Evolutionary conservation across 2,888 invertebrate species (phyloP).

Genomic region (Halictus ligatus): DNA sequence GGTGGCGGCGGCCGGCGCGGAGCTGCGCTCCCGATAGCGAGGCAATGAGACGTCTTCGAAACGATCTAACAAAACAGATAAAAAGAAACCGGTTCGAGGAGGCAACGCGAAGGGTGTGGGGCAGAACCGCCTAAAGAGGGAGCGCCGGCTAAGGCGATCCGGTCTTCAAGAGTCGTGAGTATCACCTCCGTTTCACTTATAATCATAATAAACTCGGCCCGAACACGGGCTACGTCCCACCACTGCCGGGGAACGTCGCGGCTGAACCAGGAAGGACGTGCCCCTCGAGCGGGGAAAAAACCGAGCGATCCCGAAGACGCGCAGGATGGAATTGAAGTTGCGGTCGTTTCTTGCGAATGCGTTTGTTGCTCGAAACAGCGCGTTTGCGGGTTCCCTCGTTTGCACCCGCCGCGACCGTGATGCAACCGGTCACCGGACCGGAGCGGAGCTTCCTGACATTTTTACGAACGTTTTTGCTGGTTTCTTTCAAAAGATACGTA

Average conservation of each 20-base stretch:
- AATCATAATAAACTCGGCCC: constrained; percentile 75
- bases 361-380: constrained; percentile 56
- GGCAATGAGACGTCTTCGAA: constrained; percentile 24
- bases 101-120: neutral
- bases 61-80: constrained; percentile 22
- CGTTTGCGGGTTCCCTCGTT: constrained; percentile 65
- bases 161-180: constrained; percentile 59
- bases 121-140: constrained; percentile 4
- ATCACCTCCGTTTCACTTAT: constrained; percentile 69
- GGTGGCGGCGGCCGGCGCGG: neutral
- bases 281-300: constrained; percentile 44
- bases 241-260: constrained; percentile 64
- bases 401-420: constrained; percentile 36
- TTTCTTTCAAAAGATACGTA: neutral
- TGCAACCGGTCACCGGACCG: neutral
- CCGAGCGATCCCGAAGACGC: neutral
- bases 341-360: constrained; percentile 51
- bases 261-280: constrained; percentile 61
- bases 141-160: neutral
- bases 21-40: constrained; percentile 14
- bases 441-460: neutral
- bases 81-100: neutral
- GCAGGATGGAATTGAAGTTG: constrained; percentile 57
- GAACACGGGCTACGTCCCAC: constrained; percentile 53
- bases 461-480: neutral